phyloP scores from a whole-genome alignment of 2,888 invertebrate genomes.

The Agrilus biguttatus region DNA sequence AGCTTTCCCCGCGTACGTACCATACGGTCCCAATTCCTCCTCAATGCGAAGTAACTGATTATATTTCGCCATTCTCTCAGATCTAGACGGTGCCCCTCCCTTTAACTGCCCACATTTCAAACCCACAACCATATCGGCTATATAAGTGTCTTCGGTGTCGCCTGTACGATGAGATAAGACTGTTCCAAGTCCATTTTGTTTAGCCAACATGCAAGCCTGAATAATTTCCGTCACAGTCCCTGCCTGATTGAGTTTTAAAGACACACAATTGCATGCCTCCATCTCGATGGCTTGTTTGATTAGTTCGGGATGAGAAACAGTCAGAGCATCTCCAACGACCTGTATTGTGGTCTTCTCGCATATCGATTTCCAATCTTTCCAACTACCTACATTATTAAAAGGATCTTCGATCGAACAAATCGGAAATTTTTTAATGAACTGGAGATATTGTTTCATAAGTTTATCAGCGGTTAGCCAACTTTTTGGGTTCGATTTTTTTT shows the following conservation, averaged over 20 bases:
- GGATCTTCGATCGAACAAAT: constrained; percentile 96
- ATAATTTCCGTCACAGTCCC: constrained; percentile 92
- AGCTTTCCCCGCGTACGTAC: constrained; percentile 82
- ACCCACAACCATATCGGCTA: constrained; percentile 92
- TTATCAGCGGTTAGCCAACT: constrained; percentile 67
- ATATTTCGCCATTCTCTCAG: constrained; percentile 91
- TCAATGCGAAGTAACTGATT: constrained; percentile 93
- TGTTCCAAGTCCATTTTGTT: constrained; percentile 84
- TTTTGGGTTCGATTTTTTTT: constrained; percentile 68
- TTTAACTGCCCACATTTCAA: constrained; percentile 94
- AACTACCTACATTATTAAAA: constrained; percentile 89
- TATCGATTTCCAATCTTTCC: constrained; percentile 79
- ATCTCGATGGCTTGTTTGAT: constrained; percentile 85
- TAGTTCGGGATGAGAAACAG: constrained; percentile 82
- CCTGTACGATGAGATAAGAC: constrained; percentile 95
- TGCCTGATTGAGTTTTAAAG: constrained; percentile 75
- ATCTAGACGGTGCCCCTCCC: constrained; percentile 93
- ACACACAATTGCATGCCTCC: constrained; percentile 89
- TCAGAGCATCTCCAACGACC: constrained; percentile 88
- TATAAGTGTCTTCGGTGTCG: constrained; percentile 95
- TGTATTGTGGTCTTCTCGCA: constrained; percentile 64
- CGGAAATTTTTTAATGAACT: constrained; percentile 77
- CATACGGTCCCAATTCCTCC: constrained; percentile 77
- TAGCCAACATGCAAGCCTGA: constrained; percentile 71
- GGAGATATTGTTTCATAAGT: constrained; percentile 70